Base-by-base conservation (phyloP, 2,113 vertebrate species). In the Micronisus gabar region DNA sequence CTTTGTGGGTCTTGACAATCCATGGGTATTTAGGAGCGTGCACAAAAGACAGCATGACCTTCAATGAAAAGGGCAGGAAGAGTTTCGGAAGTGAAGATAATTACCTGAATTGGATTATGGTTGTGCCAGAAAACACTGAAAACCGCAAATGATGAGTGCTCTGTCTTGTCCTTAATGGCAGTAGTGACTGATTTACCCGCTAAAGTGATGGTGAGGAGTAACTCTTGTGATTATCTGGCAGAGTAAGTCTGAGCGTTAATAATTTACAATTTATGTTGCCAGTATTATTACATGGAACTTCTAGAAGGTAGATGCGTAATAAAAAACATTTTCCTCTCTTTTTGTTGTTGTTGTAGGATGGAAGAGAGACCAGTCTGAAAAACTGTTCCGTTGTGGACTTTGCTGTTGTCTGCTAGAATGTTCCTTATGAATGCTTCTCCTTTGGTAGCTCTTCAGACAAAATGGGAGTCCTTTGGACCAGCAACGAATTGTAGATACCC, bases 361-460 rank as follows among this genome's bases (percentile, higher is more conserved):
- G 98, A 68, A 50, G 43, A 13, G 43, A 98, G 81, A 36, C 43
- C 70, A 2, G 6, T 87, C 66, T 96, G 86, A 95, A 88, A 82
- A 93, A 73, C 95, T 58, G 59, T 92, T 95, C 82, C 55, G 2
- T 94, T 43, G 95, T 93, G 90, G 97, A 85, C 88, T 80, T 85
- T 90, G 83, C 80, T 91, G 81, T 66, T 82, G 83, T 74, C 97
- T 94, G 98, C 98, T 99, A 99, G 98, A 98, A 99, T 99, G 99
- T 99, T 99, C 98, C 98, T 99, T 98, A 99, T 99, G 99, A 99
- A 99, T 76, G 98, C 98, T 81, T 98, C 99, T 96, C 99, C 99
- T 98, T 97, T 99, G 95, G 98, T 98, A 97, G 98, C 98, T 97
- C 98, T 99, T 93, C 99, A 98, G 97, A 98, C 99, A 59, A 98